Conservation (phyloP, 2,113 vertebrate species). For the Montifringilla adamsi region DNA sequence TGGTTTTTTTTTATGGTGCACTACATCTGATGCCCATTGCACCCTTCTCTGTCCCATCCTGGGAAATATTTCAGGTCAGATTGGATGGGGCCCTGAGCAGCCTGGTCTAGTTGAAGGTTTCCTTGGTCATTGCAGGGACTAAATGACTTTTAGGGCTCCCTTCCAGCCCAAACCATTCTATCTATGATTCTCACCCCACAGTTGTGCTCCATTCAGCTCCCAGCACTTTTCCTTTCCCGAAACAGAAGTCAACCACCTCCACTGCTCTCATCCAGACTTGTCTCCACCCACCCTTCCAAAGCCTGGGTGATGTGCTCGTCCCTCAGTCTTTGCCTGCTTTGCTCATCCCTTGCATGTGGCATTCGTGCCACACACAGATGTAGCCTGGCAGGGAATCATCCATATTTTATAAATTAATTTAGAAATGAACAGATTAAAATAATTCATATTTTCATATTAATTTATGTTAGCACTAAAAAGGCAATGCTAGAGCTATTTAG, state of each 20-base stretch:
- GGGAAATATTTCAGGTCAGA: not conserved
- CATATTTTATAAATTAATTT: slow-evolving; percentile 29
- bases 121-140: not conserved
- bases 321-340: not conserved
- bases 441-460: not conserved
- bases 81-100: rapidly evolving
- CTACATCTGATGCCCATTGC: not conserved
- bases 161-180: not conserved
- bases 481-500: not conserved
- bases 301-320: not conserved
- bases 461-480: slow-evolving; percentile 7
- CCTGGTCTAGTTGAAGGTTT: not conserved
- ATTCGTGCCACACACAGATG: not conserved
- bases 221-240: not conserved
- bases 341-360: rapidly evolving
- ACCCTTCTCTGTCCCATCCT: not conserved
- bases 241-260: not conserved
- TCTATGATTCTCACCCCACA: not conserved
- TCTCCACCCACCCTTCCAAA: not conserved
- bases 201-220: not conserved
- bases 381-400: not conserved
- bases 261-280: not conserved
- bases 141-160: not conserved
- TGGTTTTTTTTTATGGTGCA: not conserved
- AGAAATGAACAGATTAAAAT: not conserved